phyloP scores from a whole-genome alignment of 2,888 invertebrate genomes.

The Rhogogaster chlorosoma region DNA sequence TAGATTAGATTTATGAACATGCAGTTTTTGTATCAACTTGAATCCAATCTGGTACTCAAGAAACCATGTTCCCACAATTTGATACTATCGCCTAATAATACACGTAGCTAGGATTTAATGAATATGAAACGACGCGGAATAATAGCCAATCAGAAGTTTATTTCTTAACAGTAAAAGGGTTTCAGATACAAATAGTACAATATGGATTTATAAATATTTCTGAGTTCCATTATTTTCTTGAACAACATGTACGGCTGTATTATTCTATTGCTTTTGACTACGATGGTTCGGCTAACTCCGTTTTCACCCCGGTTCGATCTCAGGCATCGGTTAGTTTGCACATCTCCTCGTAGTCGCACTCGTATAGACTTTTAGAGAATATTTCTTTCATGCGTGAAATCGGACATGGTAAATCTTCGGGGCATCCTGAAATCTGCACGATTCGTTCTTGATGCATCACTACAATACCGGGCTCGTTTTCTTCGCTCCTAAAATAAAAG shows the following conservation, averaged over 20 bases:
- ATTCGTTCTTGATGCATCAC: constrained; percentile 88
- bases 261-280: background rate
- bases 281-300: background rate
- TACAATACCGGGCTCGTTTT: constrained; percentile 78
- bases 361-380: constrained; percentile 82
- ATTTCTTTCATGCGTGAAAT: constrained; percentile 80
- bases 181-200: background rate
- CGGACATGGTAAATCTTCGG: constrained; percentile 82
- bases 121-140: background rate
- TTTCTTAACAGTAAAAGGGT: background rate
- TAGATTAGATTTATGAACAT: too few species aligned
- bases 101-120: too few species aligned
- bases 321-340: constrained; percentile 75
- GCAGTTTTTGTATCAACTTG: too few species aligned
- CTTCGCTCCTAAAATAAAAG: constrained; percentile 78
- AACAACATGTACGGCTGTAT: background rate
- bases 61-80: too few species aligned
- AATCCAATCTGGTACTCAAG: too few species aligned
- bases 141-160: background rate
- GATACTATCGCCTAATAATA: too few species aligned
- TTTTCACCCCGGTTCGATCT: background rate
- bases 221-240: background rate
- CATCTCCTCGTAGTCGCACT: constrained; percentile 85
- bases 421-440: constrained; percentile 85
- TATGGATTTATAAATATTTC: background rate